phyloP scores from a whole-genome alignment of 2,113 vertebrate genomes.

The Dasyurus viverrinus region DNA sequence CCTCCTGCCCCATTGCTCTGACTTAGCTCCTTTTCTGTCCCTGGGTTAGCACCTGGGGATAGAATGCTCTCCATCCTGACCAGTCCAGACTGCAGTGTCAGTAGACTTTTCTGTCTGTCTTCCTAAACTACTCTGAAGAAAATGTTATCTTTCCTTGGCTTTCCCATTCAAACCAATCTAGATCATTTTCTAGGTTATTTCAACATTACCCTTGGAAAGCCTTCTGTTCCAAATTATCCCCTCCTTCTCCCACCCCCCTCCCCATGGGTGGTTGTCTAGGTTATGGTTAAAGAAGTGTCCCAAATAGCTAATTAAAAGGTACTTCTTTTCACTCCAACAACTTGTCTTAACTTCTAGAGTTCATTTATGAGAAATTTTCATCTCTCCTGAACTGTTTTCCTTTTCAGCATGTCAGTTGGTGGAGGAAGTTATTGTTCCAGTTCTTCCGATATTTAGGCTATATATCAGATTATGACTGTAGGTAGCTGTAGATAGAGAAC shows the following conservation, averaged over 20 bases:
- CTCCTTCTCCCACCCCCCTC: too few species aligned
- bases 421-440: neutral
- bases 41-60: too few species aligned
- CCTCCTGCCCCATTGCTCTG: neutral
- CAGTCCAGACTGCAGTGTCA: neutral
- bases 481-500: neutral
- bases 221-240: too few species aligned
- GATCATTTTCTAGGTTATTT: neutral
- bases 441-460: neutral
- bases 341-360: neutral
- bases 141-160: neutral
- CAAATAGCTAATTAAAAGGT: neutral
- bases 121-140: neutral
- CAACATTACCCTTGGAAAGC: too few species aligned
- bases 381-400: neutral
- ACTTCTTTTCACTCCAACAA: neutral
- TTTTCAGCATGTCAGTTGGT: neutral
- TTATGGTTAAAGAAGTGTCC: neutral
- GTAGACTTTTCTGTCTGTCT: neutral
- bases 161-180: neutral
- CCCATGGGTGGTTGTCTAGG: too few species aligned
- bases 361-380: neutral
- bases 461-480: neutral
- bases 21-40: too few species aligned
- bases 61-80: neutral